Conservation (phyloP, 2,113 vertebrate species). For the Hyperoodon ampullatus region DNA sequence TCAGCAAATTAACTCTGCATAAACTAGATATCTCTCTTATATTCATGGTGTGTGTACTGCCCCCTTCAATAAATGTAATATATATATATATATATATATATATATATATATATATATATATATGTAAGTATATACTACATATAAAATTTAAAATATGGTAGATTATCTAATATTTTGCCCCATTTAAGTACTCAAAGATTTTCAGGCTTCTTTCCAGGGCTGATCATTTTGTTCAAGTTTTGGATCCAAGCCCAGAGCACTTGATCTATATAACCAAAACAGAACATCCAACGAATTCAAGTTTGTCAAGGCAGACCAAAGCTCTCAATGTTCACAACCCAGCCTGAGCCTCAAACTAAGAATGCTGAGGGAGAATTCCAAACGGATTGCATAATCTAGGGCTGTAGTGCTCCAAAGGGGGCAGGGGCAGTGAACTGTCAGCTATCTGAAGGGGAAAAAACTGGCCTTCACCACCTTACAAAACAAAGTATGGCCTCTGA, state of each 20-base stretch:
- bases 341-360: neutral
- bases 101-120: neutral
- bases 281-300: neutral
- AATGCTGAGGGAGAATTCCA: constrained; percentile 25
- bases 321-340: neutral
- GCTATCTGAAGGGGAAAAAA: neutral
- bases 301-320: neutral
- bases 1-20: neutral
- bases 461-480: neutral
- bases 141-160: neutral
- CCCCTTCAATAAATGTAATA: neutral
- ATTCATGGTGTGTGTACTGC: neutral
- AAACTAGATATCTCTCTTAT: neutral
- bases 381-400: neutral
- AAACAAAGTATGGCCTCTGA: neutral
- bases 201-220: neutral
- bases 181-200: neutral
- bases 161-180: neutral
- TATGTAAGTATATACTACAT: neutral
- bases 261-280: constrained; percentile 52
- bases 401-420: neutral
- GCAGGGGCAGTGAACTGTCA: neutral
- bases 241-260: neutral
- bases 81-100: neutral
- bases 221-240: neutral